A percentile compares a stretch with the other conserved stretches of the same genome.
Conservation (phyloP, 1,140 invertebrate genomes). For the Patella vulgata region DNA sequence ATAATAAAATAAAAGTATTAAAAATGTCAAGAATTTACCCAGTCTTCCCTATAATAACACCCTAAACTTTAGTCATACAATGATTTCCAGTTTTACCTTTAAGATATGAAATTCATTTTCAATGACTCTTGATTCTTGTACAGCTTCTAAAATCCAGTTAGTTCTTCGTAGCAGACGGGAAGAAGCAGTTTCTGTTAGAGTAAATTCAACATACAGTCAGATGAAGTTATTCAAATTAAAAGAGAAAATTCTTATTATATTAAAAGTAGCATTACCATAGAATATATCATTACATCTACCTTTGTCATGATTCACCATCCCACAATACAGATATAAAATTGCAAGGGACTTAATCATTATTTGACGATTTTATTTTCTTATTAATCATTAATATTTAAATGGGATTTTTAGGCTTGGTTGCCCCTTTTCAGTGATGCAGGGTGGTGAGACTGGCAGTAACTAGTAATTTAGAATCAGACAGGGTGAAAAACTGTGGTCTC, state of each 20-base stretch:
- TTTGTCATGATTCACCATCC: neutral
- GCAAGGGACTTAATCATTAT: neutral
- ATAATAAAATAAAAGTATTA: too few relatives aligned
- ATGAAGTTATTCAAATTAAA: neutral
- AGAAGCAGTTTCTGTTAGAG: neutral
- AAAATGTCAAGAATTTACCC: too few relatives aligned
- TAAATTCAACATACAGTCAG: neutral
- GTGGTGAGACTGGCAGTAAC: too few relatives aligned
- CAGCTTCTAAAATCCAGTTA: conserved; percentile 17
- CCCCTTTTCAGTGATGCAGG: too few relatives aligned
- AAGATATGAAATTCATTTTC: conserved; percentile 65
- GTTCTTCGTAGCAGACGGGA: conserved; percentile 8
- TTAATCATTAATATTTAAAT: neutral
- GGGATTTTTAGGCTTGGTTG: too few relatives aligned
- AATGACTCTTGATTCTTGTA: conserved; percentile 11
- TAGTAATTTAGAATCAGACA: too few relatives aligned
- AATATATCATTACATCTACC: neutral
- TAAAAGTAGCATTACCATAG: neutral
- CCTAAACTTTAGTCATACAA: too few relatives aligned
- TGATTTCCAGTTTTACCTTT: conserved; percentile 68
- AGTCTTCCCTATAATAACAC: too few relatives aligned
- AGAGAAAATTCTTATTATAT: neutral
- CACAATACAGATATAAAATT: neutral
- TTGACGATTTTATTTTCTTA: neutral
- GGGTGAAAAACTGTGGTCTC: too few relatives aligned